These are phyloP conservation scores for Ctenopoma kingsleyae DNA, from an alignment of 2,797 vertebrate species.

Conservation along the genomic window DNA sequence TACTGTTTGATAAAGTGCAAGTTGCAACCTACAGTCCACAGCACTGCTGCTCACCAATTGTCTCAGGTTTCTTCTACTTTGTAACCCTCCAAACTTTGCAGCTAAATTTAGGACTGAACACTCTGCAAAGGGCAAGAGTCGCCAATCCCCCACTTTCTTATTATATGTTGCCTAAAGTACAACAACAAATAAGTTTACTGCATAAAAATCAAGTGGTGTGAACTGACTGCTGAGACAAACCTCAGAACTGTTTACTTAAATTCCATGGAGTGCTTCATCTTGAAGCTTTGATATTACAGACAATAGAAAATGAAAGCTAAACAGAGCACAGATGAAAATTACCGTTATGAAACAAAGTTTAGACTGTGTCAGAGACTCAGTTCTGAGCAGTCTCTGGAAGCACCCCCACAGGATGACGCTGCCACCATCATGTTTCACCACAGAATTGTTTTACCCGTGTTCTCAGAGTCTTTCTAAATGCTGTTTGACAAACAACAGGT, in stretches of 20 bases:
- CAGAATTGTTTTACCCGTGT: too few species aligned
- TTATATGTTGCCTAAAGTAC: not conserved
- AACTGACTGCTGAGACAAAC: not conserved
- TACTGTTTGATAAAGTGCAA: slow-evolving; percentile 4
- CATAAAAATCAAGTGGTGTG: not conserved
- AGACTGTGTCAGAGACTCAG: not conserved
- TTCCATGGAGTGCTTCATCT: not conserved
- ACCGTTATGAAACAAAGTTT: not conserved
- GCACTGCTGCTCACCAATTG: slow-evolving; percentile 28
- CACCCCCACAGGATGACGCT: too few species aligned
- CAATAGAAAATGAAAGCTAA: not conserved
- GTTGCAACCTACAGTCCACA: slow-evolving; percentile 4
- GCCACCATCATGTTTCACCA: too few species aligned
- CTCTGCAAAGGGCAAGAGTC: slow-evolving; percentile 70
- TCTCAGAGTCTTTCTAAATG: too few species aligned
- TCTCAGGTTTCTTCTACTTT: slow-evolving; percentile 74
- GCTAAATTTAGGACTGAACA: slow-evolving; percentile 76
- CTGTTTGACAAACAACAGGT: too few species aligned
- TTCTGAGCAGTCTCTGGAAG: too few species aligned
- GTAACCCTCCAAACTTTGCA: slow-evolving; percentile 48
- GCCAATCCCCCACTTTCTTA: not conserved
- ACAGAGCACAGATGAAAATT: not conserved
- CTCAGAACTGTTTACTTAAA: not conserved
- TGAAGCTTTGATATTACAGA: not conserved
- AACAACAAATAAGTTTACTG: not conserved